Conservation (phyloP, 2,888 invertebrate species). For the Trichogramma evanescens region DNA sequence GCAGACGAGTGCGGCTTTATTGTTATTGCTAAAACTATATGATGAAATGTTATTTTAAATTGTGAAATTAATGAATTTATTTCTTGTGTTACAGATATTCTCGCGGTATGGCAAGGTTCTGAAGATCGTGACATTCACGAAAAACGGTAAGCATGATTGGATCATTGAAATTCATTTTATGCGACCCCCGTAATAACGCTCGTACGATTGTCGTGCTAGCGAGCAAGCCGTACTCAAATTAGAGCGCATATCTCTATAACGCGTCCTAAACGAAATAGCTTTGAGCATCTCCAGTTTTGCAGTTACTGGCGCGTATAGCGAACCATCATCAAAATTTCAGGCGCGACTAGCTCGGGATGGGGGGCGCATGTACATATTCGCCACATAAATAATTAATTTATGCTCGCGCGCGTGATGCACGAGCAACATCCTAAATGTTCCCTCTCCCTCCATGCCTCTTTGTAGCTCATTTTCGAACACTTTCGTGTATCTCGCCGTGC, state of each 20-base stretch:
- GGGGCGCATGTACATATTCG: constrained; percentile 1
- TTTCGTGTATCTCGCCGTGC: neutral
- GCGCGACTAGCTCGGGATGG: no score
- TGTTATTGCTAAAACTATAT: no score
- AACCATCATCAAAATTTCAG: constrained; percentile 3
- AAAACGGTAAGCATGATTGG: constrained; percentile 80
- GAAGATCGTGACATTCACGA: constrained; percentile 99
- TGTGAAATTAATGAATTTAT: neutral
- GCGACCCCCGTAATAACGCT: neutral
- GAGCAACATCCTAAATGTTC: constrained; percentile 12
- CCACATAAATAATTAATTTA: constrained; percentile 17
- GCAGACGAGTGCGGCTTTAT: no score
- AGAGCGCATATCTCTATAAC: neutral
- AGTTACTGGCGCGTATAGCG: neutral
- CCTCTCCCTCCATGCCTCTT: neutral
- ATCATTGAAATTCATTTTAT: neutral
- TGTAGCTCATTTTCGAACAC: neutral
- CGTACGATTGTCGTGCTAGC: neutral
- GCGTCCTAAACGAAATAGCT: neutral
- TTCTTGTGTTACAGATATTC: constrained; percentile 73
- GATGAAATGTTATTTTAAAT: no score
- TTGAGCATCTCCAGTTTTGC: neutral
- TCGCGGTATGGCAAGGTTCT: constrained; percentile 97
- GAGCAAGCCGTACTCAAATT: neutral
- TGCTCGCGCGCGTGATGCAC: neutral